phyloP scores from a whole-genome alignment of 1,140 invertebrate species.

The Ceratoteleas bidentatus region DNA sequence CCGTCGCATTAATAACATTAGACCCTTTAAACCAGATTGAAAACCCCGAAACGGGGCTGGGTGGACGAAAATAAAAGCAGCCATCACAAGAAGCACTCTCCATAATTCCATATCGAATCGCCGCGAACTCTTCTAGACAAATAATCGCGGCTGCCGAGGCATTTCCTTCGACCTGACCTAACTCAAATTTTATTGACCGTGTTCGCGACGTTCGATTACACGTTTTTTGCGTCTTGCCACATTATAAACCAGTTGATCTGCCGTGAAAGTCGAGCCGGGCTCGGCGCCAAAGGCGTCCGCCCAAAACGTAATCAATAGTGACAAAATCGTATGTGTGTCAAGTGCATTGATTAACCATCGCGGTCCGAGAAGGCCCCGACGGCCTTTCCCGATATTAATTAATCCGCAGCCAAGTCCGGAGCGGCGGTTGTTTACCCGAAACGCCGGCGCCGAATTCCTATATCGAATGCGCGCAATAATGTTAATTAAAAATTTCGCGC shows the following conservation, averaged over 20 bases:
- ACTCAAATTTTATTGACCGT: conserved; percentile 51
- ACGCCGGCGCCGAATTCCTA: conserved; percentile 6
- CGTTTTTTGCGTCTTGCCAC: conserved; percentile 44
- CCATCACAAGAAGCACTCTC: not conserved
- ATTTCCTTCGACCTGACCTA: conserved; percentile 38
- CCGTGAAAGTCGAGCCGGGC: conserved; percentile 55
- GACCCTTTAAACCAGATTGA: no score
- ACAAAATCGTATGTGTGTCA: conserved; percentile 61
- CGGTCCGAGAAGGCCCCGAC: not conserved
- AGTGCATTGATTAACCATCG: conserved; percentile 54
- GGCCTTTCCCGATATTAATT: conserved; percentile 21
- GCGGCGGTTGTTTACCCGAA: no score
- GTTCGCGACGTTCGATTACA: conserved; percentile 32
- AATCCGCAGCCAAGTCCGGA: conserved; percentile 6
- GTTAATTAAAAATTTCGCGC: conserved; percentile 59
- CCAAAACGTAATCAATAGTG: conserved; percentile 59
- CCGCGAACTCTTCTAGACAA: not conserved
- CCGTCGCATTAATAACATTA: no score
- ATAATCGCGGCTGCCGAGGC: conserved; percentile 11
- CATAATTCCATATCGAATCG: not conserved
- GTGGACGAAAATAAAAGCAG: not conserved
- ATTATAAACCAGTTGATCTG: conserved; percentile 64
- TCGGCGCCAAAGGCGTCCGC: conserved; percentile 52
- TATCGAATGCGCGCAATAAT: conserved; percentile 46
- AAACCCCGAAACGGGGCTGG: no score